Evolutionary conservation across 2,888 invertebrate genomes (phyloP).

Genomic region (Mechanitis mazaeus): DNA sequence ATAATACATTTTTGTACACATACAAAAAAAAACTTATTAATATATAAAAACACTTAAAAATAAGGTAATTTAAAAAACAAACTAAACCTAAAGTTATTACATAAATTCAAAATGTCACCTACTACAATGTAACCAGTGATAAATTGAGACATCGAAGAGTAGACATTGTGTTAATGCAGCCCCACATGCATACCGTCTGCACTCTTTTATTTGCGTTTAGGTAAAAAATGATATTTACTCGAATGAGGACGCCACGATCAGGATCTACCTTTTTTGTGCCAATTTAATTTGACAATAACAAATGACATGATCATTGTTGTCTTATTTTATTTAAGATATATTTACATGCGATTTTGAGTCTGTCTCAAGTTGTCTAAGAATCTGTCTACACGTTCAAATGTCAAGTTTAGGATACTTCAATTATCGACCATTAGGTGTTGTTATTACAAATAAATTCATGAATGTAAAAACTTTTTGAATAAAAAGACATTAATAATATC

Average conservation of each 20-base stretch:
- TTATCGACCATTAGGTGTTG: neutral
- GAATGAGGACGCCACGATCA: constrained; percentile 46
- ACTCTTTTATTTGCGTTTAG: constrained; percentile 35
- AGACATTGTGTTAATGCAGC: constrained; percentile 22
- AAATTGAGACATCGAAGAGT: constrained; percentile 36
- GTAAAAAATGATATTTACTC: constrained; percentile 56
- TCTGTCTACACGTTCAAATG: constrained; percentile 21
- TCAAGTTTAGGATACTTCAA: constrained; percentile 12
- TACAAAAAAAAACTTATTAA: neutral
- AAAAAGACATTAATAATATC: too few species aligned
- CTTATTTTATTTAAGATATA: constrained; percentile 22
- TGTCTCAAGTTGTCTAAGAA: constrained; percentile 9
- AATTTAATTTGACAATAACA: constrained; percentile 50
- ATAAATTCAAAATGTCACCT: neutral
- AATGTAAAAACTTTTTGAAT: neutral
- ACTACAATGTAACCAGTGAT: constrained; percentile 24
- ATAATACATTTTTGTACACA: neutral
- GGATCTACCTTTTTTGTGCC: constrained; percentile 38
- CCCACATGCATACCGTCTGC: constrained; percentile 27
- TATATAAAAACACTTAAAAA: neutral
- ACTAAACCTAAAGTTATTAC: neutral
- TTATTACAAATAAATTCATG: neutral
- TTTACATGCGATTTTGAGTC: constrained; percentile 14
- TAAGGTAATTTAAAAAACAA: too few species aligned
- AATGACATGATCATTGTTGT: constrained; percentile 40